phyloP scores from a whole-genome alignment of 2,113 vertebrate genomes.

The Hypomesus transpacificus region DNA sequence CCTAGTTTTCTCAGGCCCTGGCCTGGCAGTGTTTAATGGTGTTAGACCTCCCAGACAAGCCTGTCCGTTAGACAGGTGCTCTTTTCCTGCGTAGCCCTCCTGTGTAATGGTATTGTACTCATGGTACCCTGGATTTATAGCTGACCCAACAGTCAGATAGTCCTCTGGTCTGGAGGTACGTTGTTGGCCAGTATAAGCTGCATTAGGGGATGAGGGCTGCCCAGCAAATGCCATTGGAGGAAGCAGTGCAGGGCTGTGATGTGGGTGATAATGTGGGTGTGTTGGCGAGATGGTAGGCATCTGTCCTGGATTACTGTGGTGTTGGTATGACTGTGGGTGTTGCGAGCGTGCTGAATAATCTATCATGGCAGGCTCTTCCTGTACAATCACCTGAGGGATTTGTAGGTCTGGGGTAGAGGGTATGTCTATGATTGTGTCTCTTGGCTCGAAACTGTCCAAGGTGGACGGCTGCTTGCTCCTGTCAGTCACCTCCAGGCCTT shows the following conservation, averaged over 20 bases:
- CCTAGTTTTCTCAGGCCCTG: slow-evolving; percentile 21
- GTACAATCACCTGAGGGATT: slow-evolving; percentile 27
- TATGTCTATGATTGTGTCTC: slow-evolving; percentile 60
- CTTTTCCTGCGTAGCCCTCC: slow-evolving; percentile 33
- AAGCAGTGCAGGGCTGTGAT: slow-evolving; percentile 30
- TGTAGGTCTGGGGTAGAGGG: slow-evolving; percentile 48
- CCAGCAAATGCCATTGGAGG: background rate
- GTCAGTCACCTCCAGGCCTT: slow-evolving; percentile 67
- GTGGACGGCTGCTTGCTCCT: slow-evolving; percentile 54
- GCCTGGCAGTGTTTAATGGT: slow-evolving; percentile 44
- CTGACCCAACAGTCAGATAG: slow-evolving; percentile 51
- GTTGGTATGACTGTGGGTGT: no score
- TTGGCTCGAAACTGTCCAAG: slow-evolving; percentile 53
- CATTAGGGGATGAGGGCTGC: background rate
- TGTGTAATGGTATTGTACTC: slow-evolving; percentile 44
- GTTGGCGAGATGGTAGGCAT: background rate
- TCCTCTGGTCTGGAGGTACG: slow-evolving; percentile 38
- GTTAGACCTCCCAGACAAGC: slow-evolving; percentile 43
- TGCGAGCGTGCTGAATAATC: background rate
- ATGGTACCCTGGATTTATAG: slow-evolving; percentile 47
- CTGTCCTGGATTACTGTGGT: no score
- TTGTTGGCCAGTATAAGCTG: slow-evolving; percentile 32
- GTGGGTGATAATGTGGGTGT: slow-evolving; percentile 37
- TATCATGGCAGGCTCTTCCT: slow-evolving; percentile 26
- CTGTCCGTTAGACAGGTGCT: slow-evolving; percentile 57